phyloP scores from a whole-genome alignment of 2,888 invertebrate species.

The Hypena proboscidalis region DNA sequence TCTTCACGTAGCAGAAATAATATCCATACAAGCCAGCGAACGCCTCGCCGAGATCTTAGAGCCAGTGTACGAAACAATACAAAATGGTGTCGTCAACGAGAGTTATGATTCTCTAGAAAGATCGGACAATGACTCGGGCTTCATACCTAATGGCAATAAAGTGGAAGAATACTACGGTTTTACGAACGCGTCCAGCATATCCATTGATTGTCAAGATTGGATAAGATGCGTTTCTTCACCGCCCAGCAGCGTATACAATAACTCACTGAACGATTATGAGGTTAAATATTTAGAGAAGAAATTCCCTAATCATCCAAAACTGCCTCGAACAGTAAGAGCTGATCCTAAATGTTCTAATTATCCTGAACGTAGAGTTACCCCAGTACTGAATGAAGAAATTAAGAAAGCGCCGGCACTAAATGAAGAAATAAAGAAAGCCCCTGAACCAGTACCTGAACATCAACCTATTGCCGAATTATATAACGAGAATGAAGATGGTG shows the following conservation, averaged over 20 bases:
- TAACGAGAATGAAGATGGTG: conserved; percentile 50
- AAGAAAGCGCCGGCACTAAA: conserved; percentile 19
- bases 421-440: conserved; percentile 24
- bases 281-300: conserved; percentile 54
- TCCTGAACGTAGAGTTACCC: conserved; percentile 18
- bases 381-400: conserved; percentile 14
- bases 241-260: conserved; percentile 64
- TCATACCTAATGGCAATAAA: conserved; percentile 54
- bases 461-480: conserved; percentile 13
- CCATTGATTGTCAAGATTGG: conserved; percentile 74
- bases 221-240: conserved; percentile 64
- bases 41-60: conserved; percentile 75
- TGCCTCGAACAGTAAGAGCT: conserved; percentile 35
- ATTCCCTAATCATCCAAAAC: conserved; percentile 49
- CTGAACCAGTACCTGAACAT: conserved; percentile 17
- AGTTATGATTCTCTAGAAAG: conserved; percentile 66
- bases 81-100: conserved; percentile 59
- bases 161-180: conserved; percentile 66
- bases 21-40: conserved; percentile 76
- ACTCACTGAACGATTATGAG: conserved; percentile 63
- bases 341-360: conserved; percentile 31
- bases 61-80: conserved; percentile 75
- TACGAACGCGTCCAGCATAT: conserved; percentile 69
- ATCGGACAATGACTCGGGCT: conserved; percentile 60
- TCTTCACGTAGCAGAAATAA: conserved; percentile 76